These are phyloP conservation scores for Bimastos eiseni DNA, from an alignment of 2,888 invertebrate species.

Conservation along the genomic window DNA sequence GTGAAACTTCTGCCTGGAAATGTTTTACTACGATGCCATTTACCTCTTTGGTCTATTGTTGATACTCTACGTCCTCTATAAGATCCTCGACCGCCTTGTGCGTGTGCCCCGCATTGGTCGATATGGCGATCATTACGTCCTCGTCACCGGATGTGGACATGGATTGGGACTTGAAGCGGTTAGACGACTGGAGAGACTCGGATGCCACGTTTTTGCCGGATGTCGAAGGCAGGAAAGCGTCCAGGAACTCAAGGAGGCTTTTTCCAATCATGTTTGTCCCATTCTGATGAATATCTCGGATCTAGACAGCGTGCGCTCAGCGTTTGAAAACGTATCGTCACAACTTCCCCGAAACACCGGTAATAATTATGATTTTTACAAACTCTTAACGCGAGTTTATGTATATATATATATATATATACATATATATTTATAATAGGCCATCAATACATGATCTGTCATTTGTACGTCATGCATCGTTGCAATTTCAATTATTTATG, in stretches of 20 bases:
- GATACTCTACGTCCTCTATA: slow-evolving; percentile 2
- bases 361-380: neutral
- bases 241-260: slow-evolving; percentile 23
- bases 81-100: slow-evolving; percentile 20
- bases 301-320: neutral
- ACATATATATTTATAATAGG: too few species aligned
- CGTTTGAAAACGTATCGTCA: slow-evolving; percentile 8
- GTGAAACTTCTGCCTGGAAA: too few species aligned
- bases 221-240: slow-evolving; percentile 35
- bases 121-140: slow-evolving; percentile 23
- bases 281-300: neutral
- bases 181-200: slow-evolving; percentile 32
- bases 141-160: slow-evolving; percentile 36
- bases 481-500: too few species aligned
- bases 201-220: slow-evolving; percentile 35
- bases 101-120: slow-evolving; percentile 15
- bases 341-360: neutral
- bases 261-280: slow-evolving; percentile 25
- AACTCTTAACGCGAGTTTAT: too few species aligned
- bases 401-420: too few species aligned
- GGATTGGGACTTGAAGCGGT: slow-evolving; percentile 34
- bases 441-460: too few species aligned
- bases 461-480: too few species aligned
- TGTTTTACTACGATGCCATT: neutral
- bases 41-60: neutral